These are phyloP conservation scores for Siphamia tubifer DNA, from an alignment of 2,113 vertebrate species.

Conservation along the genomic window DNA sequence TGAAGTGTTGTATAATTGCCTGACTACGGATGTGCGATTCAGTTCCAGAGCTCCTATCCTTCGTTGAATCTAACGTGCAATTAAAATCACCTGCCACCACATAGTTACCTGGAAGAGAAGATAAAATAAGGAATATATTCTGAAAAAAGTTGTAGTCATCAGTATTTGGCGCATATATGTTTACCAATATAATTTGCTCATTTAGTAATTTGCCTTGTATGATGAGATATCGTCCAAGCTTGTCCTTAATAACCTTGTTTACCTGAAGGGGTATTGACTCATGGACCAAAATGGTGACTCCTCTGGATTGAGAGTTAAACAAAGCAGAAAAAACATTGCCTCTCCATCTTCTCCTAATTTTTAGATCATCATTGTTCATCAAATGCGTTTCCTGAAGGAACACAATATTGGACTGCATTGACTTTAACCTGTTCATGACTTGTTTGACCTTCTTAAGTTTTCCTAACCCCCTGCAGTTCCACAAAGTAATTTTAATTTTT, in stretches of 20 bases:
- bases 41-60: too few species aligned
- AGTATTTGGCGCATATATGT: background rate
- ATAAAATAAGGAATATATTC: too few species aligned
- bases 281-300: background rate
- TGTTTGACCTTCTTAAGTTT: background rate
- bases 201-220: background rate
- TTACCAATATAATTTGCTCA: too few species aligned
- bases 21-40: too few species aligned
- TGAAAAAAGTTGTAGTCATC: background rate
- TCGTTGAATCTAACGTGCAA: background rate
- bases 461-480: background rate
- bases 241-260: background rate
- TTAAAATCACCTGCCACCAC: background rate
- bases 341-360: background rate
- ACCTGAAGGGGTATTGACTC: background rate
- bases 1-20: too few species aligned
- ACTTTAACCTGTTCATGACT: too few species aligned
- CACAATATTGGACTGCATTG: too few species aligned
- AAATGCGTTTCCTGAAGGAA: background rate
- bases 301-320: background rate
- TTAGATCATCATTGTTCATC: background rate
- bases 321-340: background rate
- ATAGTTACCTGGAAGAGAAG: background rate
- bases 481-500: background rate
- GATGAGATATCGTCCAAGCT: background rate